A percentile compares a stretch with the other conserved stretches of the same genome.
These are phyloP conservation scores for Cinclus cinclus DNA, from an alignment of 2,113 vertebrate species.

Conservation along the genomic window DNA sequence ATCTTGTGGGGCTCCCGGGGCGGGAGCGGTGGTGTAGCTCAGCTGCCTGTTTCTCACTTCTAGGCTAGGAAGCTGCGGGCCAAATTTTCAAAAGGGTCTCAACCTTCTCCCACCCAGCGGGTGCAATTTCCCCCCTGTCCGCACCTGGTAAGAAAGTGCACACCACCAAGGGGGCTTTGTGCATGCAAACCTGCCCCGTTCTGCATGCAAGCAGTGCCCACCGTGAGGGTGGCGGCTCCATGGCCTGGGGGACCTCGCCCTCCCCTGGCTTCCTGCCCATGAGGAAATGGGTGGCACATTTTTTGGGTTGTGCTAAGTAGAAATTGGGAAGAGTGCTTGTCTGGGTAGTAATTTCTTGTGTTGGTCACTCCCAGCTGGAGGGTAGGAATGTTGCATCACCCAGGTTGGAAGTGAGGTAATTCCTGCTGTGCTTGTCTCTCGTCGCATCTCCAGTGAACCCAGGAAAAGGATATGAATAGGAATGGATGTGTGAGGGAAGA, in stretches of 20 bases:
- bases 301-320: not conserved
- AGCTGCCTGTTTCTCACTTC: constrained; percentile 51
- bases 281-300: not conserved
- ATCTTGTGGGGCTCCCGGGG: not conserved
- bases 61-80: constrained; percentile 44
- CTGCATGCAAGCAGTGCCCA: not conserved
- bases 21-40: not conserved
- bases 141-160: constrained; percentile 36
- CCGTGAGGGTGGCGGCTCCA: not conserved
- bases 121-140: constrained; percentile 3
- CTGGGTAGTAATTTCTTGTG: not conserved
- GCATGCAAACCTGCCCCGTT: not conserved
- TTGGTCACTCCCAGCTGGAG: not conserved
- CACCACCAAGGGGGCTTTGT: not conserved
- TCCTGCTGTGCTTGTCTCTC: not conserved
- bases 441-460: not conserved
- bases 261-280: fast-evolving
- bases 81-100: constrained; percentile 53
- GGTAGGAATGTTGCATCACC: not conserved
- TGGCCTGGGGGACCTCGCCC: not conserved
- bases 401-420: not conserved
- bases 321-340: not conserved
- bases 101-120: constrained; percentile 37
- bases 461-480: not conserved
- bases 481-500: too few species aligned